Conservation (phyloP, 2,113 vertebrate species). For the Egretta garzetta region DNA sequence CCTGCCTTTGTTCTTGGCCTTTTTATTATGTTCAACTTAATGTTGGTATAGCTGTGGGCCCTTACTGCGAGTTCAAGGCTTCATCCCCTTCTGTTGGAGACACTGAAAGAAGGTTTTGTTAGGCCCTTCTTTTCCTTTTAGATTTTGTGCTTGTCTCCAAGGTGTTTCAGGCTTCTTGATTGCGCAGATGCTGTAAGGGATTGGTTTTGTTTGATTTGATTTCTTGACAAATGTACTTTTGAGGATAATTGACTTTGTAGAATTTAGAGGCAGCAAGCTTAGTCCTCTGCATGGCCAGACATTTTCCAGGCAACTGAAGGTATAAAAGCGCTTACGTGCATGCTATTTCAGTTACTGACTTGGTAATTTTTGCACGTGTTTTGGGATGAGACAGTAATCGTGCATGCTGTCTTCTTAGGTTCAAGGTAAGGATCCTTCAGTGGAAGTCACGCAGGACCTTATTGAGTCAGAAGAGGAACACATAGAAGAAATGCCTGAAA, state of each 20-base stretch:
- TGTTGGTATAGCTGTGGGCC: neutral
- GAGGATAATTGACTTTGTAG: neutral
- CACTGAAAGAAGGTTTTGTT: neutral
- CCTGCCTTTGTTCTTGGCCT: neutral
- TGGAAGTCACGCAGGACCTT: constrained; percentile 98
- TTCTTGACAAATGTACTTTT: neutral
- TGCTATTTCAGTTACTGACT: neutral
- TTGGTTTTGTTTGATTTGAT: neutral
- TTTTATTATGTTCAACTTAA: neutral
- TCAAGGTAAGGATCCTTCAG: constrained; percentile 96
- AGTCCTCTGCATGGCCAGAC: neutral
- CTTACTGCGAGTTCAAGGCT: neutral
- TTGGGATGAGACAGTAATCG: neutral
- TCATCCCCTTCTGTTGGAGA: neutral
- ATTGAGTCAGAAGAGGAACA: constrained; percentile 98
- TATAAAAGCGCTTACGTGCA: neutral
- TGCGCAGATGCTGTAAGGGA: neutral
- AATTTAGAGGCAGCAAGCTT: neutral
- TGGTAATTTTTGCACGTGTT: accelerated
- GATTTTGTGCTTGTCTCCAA: neutral
- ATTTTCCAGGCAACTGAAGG: neutral
- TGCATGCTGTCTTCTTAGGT: constrained; percentile 77
- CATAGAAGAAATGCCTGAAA: constrained; percentile 96
- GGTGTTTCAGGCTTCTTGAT: neutral
- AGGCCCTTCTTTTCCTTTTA: neutral